Percentiles rank a stretch among this genome's conserved stretches.
Evolutionary conservation across 2,113 vertebrate genomes (phyloP).

Genomic region (Phaetusa simplex): DNA sequence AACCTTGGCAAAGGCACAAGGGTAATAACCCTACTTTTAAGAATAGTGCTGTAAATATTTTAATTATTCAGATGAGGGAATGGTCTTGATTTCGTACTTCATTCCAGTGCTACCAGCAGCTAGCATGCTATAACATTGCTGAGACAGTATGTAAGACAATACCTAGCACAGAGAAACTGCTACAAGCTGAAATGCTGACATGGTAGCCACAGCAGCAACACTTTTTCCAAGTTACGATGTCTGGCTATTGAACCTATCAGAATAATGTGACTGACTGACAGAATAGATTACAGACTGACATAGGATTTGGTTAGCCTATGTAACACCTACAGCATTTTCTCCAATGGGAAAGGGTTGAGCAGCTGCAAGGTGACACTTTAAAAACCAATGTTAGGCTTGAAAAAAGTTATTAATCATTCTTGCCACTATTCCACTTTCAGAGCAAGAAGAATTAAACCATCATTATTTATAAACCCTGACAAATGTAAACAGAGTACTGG

Average conservation of each 20-base stretch:
- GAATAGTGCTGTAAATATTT: not conserved
- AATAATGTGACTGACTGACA: not conserved
- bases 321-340: not conserved
- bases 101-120: not conserved
- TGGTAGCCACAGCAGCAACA: not conserved
- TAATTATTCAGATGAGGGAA: not conserved
- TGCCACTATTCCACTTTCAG: not conserved
- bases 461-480: not conserved
- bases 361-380: not conserved
- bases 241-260: not conserved
- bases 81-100: not conserved
- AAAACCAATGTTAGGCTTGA: not conserved
- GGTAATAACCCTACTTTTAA: not conserved
- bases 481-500: not conserved
- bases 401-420: not conserved
- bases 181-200: accelerated
- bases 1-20: not conserved
- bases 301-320: not conserved
- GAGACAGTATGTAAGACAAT: not conserved
- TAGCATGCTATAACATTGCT: not conserved
- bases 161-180: not conserved
- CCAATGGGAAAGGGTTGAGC: not conserved
- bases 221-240: not conserved
- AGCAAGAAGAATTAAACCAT: not conserved
- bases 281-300: not conserved